Base-by-base conservation (phyloP, 2,113 vertebrate genomes). In the Alosa alosa region DNA sequence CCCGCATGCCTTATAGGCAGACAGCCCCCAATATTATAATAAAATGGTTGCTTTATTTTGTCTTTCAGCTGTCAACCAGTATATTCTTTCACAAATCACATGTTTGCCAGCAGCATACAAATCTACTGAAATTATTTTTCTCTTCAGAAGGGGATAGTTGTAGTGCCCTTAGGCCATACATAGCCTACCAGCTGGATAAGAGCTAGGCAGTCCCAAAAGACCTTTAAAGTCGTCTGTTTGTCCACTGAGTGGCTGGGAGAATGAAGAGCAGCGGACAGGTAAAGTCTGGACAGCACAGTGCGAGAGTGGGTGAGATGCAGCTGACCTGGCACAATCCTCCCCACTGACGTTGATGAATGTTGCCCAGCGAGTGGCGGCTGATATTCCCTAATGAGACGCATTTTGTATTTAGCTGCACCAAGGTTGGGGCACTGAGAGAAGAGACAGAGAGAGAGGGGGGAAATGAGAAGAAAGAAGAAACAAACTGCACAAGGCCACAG, bases 261-360 rank as follows among this genome's bases (percentile, higher is more conserved):
- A 15, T 72, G 64, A 72, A 15, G n/a, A 72, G 13, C 64, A 25
- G 64, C 11, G 64, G 25, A 72, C 64, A 72, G 64, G 64, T 72
- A 36, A 72, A 72, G 8, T 31, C 64, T 2, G 25, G 64, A 4
- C 22, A 25, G 60, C 20, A 7, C 25, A 31, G 64, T 2, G 31
- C 1, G 4, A 15, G 64, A 36, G 64, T 10, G 13, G 31, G 64
- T 2, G 25, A 36, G 13, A 72, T 36, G 64, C n/a, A 10, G 64
- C 64, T 72, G 64, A 72, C 8, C n/a, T 82, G 90, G 92, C 93
- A 93, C 92, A 88, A 94, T 93, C 85, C 83, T 31, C 57, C 0
- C 15, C 64, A 36, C n/a, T 92, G 93, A 94, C 93, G 85, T 92
- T 95, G 94, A 94, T 93, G 91, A 94, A 95, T 95, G 92, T 86